Evolutionary conservation across 2,797 vertebrate genomes (phyloP).

Genomic region (Phalloptychus januarius): DNA sequence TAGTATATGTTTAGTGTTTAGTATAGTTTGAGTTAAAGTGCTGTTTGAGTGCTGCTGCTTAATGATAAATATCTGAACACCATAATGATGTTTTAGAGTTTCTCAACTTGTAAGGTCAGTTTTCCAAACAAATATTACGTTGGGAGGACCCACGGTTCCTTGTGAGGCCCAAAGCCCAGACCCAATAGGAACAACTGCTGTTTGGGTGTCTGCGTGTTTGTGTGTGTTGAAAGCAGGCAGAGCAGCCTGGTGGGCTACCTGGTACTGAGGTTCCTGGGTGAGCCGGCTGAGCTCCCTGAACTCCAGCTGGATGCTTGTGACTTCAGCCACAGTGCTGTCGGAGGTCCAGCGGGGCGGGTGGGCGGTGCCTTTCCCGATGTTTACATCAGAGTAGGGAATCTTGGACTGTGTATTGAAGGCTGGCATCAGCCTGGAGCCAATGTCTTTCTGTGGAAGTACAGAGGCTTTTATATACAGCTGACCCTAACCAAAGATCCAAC

Average conservation of each 20-base stretch:
- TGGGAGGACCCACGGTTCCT: too few relatives aligned
- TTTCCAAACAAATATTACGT: too few relatives aligned
- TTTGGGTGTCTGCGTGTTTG: too few relatives aligned
- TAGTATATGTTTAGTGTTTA: too few relatives aligned
- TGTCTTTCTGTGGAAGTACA: conserved; percentile 85
- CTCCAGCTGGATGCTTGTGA: conserved; percentile 97
- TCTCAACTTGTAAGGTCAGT: too few relatives aligned
- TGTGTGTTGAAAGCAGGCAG: background rate
- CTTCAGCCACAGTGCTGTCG: conserved; percentile 96
- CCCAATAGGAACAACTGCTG: too few relatives aligned
- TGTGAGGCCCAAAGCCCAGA: too few relatives aligned
- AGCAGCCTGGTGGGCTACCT: conserved; percentile 70
- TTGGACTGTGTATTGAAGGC: conserved; percentile 96
- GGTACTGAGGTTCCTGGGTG: conserved; percentile 88
- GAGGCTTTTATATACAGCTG: background rate
- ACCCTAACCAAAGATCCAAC: background rate
- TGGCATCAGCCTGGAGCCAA: conserved; percentile 93
- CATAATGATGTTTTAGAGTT: background rate
- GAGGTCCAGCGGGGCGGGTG: conserved; percentile 95
- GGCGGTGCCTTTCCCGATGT: conserved; percentile 93
- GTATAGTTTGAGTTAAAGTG: too few relatives aligned
- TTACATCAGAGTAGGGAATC: conserved; percentile 96
- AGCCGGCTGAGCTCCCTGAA: conserved; percentile 94
- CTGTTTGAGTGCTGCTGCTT: background rate
- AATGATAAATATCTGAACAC: background rate